Evolutionary conservation across 2,888 invertebrate species (phyloP).

Genomic region (Theretra japonica): DNA sequence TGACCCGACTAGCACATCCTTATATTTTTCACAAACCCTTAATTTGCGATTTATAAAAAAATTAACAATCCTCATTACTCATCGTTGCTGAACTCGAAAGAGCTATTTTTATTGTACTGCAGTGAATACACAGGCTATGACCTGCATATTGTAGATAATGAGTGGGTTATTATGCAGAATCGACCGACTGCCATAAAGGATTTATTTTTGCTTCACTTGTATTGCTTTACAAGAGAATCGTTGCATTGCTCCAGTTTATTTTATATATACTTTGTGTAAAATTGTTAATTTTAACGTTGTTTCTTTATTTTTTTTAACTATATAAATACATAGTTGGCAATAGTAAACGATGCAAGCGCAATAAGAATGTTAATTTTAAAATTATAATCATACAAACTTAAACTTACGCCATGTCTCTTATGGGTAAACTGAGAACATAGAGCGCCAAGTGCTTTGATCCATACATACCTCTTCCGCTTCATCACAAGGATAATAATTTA

Average conservation of each 20-base stretch:
- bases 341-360: too few relatives aligned
- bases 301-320: too few relatives aligned
- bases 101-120: constrained; percentile 3
- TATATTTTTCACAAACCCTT: neutral
- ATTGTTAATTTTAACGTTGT: neutral
- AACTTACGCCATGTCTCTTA: too few relatives aligned
- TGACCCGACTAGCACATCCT: neutral
- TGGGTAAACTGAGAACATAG: too few relatives aligned
- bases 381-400: too few relatives aligned
- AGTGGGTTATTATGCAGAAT: constrained; percentile 58
- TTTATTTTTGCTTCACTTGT: constrained; percentile 66
- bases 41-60: neutral
- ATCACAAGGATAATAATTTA: too few relatives aligned
- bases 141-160: constrained; percentile 62
- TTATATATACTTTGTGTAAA: neutral
- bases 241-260: constrained; percentile 58
- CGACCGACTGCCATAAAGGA: constrained; percentile 52
- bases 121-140: constrained; percentile 17
- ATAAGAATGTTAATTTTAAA: too few relatives aligned
- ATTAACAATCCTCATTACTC: neutral
- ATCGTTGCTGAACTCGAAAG: neutral
- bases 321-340: too few relatives aligned
- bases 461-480: too few relatives aligned
- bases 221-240: constrained; percentile 71
- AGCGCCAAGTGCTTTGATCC: too few relatives aligned